Base-by-base conservation (phyloP, 2,113 vertebrate species). In the Gracilinanus agilis region DNA sequence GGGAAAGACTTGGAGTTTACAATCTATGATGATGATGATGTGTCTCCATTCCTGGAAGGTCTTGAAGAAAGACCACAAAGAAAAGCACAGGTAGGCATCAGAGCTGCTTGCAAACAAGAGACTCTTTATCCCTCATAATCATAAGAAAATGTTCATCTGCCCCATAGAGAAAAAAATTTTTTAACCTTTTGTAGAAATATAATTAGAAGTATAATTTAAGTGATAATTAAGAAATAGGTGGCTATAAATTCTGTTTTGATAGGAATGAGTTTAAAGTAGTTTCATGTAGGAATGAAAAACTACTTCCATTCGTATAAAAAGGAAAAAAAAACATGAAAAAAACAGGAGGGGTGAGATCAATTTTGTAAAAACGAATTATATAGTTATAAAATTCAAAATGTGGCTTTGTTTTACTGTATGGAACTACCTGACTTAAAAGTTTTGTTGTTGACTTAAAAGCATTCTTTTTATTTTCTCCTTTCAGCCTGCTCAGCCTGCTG, bases 11-110 rank as follows among this genome's bases (percentile, higher is more conserved):
- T 99, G 99, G 99, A 99, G 98, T 99, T 99, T 93, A 99, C 98
- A 24, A 99, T 99, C 97, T 99, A 99, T 88, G 99, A 99, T 0
- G 99, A 99, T n/a, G 99, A 99, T 89, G 99, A 99, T 0, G 99
- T 99, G 27, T 99, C 99, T 55, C 97, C 99, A 0, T 99, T 99
- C 98, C 98, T 99, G 96, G 99, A 99, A 98, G 99, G 99, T 29
- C 99, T 99, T 96, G 99, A 99, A 98, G 99, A 99, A 98, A 99
- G 99, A 94, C 99, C 99, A 3, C 99, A 99, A 98, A 99, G 99
- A 98, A 99, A 99, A 89, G 56, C 96, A 93, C 97, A 98, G 99
- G 99, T 99, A 96, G 92, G 75, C 95, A 34, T 0, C 53, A 93
- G 93, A 67, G 89, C 89, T 89, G 49, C n/a, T 58, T 54, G 2